Conservation (phyloP, 2,797 vertebrate species). For the Podarcis lilfordi region DNA sequence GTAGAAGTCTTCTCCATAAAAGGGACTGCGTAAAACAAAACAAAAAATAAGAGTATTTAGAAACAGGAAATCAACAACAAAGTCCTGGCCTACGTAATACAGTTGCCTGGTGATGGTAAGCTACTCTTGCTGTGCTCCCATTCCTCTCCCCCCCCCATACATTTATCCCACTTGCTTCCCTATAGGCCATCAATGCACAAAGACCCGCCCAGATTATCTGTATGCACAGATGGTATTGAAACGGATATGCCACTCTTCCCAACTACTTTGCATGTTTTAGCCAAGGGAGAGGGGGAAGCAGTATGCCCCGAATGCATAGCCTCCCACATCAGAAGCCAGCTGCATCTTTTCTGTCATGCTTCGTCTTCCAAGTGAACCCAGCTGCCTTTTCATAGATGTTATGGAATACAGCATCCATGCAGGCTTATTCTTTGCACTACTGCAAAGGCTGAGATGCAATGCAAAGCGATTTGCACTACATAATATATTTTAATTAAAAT, state of each 20-base stretch:
- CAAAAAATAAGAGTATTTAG: background rate
- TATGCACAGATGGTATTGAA: background rate
- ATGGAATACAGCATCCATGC: background rate
- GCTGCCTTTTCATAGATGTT: background rate
- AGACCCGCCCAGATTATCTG: background rate
- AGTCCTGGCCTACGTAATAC: background rate
- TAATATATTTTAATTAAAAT: background rate
- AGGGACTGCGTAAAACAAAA: constrained; percentile 84
- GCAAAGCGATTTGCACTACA: background rate
- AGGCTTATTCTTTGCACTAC: background rate
- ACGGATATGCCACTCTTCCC: background rate
- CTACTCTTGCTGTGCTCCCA: background rate
- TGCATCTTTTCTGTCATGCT: background rate
- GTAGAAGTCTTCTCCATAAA: constrained; percentile 98
- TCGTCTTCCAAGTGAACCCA: background rate
- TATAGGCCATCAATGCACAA: background rate
- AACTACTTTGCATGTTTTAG: background rate
- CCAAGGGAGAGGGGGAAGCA: background rate
- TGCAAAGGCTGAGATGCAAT: background rate
- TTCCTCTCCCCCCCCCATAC: background rate
- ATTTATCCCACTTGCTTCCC: too few relatives aligned
- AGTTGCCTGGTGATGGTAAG: background rate
- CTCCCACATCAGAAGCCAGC: background rate
- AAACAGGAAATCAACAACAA: background rate
- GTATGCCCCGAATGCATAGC: background rate